Base-by-base conservation (phyloP, 2,888 invertebrate species). In the Pterobdella sp. region DNA sequence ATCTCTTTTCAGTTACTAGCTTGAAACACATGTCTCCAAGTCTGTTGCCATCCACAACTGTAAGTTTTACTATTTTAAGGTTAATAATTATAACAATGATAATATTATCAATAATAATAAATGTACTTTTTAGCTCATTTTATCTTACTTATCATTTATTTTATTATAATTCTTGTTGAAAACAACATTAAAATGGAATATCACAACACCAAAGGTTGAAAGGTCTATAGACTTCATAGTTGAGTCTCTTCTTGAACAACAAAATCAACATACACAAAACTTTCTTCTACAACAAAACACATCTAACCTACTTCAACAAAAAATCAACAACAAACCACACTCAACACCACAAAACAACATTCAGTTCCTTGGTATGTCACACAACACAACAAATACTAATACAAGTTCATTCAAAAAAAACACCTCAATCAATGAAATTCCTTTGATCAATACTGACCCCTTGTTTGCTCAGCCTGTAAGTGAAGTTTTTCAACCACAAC, bases 1-100 rank as follows among this genome's bases (percentile, higher is more conserved):
- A 14, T 37, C 1, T 72, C n/a, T 67, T 49, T 74, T 1, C 71
- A 76, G 76, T 76, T 72, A 72, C 74, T 29, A 75, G 76, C 37
- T 31, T 74, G 63, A 75, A 72, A 34, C 72, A 76, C 18, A 52
- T 72, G 32, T 66, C 49, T 31, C 22, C 37, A 49, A 69, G 42
- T 42, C 26, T 31, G 49, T 26, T 52, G 22, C 29, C 49, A 22
- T 52, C 22, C 22, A n/a, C 26, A 22, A 56, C 60, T 26, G 60
- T 56, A 22, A 7, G 26, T n/a, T 65, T n/a, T 4, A 65, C 31
- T n/a, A 31, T 65, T 7, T 65, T 31, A 34, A n/a, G 22, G 4
- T 14, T 65, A 35, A 3, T 65, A 65, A 29, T 65, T 65, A 32
- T 31, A 7, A 35, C 63, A n/a, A 14, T 26, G 7, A 26, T 63